phyloP scores from a whole-genome alignment of 2,113 vertebrate species.

The Bubo scandiacus region DNA sequence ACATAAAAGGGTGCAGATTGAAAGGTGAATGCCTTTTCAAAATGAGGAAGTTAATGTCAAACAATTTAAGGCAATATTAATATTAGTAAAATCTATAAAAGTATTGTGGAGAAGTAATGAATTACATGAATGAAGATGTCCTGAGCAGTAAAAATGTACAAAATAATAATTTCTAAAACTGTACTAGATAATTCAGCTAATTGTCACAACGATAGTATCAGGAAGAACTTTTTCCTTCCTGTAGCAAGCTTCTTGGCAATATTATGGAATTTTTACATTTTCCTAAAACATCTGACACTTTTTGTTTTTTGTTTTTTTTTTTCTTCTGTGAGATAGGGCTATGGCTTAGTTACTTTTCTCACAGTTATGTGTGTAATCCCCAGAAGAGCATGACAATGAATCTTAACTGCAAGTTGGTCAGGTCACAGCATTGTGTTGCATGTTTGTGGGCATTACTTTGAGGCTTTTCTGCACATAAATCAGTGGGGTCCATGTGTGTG shows the following conservation, averaged over 20 bases:
- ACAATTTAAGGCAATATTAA: not conserved
- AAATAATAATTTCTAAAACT: not conserved
- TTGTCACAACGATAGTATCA: not conserved
- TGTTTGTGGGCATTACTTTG: not conserved
- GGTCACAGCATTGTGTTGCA: not conserved
- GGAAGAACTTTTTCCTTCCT: not conserved
- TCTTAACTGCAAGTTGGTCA: not conserved
- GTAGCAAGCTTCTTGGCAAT: not conserved
- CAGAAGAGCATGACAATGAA: not conserved
- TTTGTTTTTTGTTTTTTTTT: not conserved
- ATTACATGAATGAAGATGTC: not conserved
- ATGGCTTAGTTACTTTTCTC: not conserved
- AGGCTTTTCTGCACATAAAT: not conserved
- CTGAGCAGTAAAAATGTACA: not conserved
- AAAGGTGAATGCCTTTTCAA: not conserved
- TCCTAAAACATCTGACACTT: not conserved
- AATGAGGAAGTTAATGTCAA: not conserved
- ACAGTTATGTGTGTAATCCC: not conserved
- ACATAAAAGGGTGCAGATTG: not conserved
- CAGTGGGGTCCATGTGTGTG: accelerated
- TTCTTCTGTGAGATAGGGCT: not conserved
- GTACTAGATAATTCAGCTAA: not conserved
- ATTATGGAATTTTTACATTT: not conserved
- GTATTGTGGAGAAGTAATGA: not conserved
- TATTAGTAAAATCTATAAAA: not conserved